Conservation (phyloP, 2,113 vertebrate genomes). For the Tyto alba region DNA sequence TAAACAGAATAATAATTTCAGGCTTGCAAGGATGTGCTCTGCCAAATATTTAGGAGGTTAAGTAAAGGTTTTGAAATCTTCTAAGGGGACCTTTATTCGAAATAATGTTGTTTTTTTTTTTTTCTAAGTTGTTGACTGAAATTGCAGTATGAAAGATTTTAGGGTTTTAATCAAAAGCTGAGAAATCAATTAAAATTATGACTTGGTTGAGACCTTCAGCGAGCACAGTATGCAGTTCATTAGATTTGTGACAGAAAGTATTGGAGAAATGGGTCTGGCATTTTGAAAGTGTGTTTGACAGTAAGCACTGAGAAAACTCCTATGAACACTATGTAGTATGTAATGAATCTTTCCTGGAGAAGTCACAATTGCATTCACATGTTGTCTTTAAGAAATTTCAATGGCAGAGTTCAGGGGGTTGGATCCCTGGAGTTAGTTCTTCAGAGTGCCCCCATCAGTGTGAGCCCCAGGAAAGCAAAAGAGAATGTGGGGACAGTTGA, state of each 20-base stretch:
- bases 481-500: not conserved
- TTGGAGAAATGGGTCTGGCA: not conserved
- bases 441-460: not conserved
- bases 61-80: slow-evolving; percentile 12
- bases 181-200: not conserved
- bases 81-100: not conserved
- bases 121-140: not conserved
- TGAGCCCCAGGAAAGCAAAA: not conserved
- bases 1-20: slow-evolving; percentile 17
- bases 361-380: not conserved
- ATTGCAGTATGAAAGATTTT: not conserved
- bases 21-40: not conserved
- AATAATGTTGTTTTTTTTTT: not conserved
- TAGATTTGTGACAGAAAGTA: not conserved
- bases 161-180: not conserved
- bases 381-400: not conserved
- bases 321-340: not conserved
- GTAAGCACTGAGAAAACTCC: not conserved
- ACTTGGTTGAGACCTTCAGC: not conserved
- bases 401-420: not conserved
- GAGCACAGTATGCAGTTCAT: not conserved
- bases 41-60: slow-evolving; percentile 32
- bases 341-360: not conserved
- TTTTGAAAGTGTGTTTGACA: not conserved
- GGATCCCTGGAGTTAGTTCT: not conserved